A percentile compares a stretch with the other conserved stretches of the same genome.
Evolutionary conservation across 2,888 invertebrate species (phyloP).

Genomic region (Drosophila affinis): DNA sequence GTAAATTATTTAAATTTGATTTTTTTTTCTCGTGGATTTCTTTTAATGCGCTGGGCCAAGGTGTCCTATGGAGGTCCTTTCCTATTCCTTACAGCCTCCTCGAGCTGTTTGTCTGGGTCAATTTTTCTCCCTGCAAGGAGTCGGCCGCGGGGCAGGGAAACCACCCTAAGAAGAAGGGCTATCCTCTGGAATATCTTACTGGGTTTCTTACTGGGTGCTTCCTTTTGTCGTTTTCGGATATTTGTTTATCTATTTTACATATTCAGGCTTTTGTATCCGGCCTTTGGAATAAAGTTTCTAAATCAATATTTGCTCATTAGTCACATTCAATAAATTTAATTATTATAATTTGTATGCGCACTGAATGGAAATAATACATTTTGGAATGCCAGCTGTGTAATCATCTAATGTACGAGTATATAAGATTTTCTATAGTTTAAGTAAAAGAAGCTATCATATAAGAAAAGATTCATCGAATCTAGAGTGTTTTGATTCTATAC

Average conservation of each 20-base stretch:
- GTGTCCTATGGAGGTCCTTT: constrained; percentile 12
- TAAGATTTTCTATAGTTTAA: neutral
- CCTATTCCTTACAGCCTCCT: neutral
- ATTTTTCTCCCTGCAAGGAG: constrained; percentile 16
- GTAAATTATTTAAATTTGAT: constrained; percentile 65
- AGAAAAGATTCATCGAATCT: neutral
- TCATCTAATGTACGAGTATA: neutral
- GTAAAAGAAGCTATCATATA: neutral
- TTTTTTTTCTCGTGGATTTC: constrained; percentile 9
- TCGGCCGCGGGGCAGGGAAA: constrained; percentile 44
- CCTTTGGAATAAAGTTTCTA: constrained; percentile 45
- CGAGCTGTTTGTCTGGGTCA: constrained; percentile 25
- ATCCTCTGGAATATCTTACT: constrained; percentile 13
- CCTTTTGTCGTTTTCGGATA: constrained; percentile 10
- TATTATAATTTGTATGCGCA: constrained; percentile 46
- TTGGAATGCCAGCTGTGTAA: constrained; percentile 44
- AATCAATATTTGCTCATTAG: constrained; percentile 80
- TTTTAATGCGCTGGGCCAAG: constrained; percentile 33
- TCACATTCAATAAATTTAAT: constrained; percentile 71
- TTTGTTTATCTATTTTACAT: constrained; percentile 66
- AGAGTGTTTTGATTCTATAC: neutral
- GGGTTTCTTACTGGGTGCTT: neutral
- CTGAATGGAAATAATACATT: neutral
- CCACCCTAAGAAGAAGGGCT: constrained; percentile 7
- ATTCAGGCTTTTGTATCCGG: constrained; percentile 53